Percentiles rank a stretch among this genome's conserved stretches.
phyloP scores from a whole-genome alignment of 2,888 invertebrate species.

The Cephus sareptanus region DNA sequence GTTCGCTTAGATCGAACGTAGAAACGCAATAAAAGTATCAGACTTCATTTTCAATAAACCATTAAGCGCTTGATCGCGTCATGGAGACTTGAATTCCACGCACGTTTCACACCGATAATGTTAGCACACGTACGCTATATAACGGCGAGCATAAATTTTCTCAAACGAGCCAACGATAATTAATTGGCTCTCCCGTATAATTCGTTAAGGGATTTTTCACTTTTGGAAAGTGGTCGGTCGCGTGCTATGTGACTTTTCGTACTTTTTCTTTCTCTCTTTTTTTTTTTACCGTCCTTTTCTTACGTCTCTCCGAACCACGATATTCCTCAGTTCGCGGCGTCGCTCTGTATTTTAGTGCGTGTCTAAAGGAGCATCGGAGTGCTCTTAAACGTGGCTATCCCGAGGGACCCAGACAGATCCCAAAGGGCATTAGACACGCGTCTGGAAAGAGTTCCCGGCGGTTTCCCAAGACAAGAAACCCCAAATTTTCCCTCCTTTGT shows the following conservation, averaged over 20 bases:
- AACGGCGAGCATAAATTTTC: slow-evolving; percentile 1
- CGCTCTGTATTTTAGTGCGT: neutral
- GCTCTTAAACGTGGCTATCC: slow-evolving; percentile 4
- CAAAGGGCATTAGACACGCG: slow-evolving; percentile 22
- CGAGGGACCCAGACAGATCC: slow-evolving; percentile 4
- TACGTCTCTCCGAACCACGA: neutral
- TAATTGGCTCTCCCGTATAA: neutral
- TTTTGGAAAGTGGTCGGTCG: neutral
- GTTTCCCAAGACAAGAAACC: neutral
- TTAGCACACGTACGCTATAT: neutral
- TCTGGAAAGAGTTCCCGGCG: slow-evolving; percentile 15
- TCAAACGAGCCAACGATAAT: neutral
- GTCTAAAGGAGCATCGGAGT: slow-evolving; percentile 8
- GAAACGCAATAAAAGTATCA: neutral
- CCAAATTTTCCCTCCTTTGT: neutral
- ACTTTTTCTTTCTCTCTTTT: neutral
- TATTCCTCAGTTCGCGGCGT: neutral
- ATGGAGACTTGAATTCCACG: neutral
- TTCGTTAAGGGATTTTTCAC: neutral
- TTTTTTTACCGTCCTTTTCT: neutral
- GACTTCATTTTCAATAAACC: slow-evolving; percentile 4
- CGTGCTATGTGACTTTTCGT: neutral
- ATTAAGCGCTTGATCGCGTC: slow-evolving; percentile 1
- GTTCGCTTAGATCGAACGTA: neutral
- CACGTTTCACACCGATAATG: slow-evolving; percentile 1